A percentile compares a stretch with the other conserved stretches of the same genome.
These are phyloP conservation scores for Amblyopsis rosae DNA, from an alignment of 2,113 vertebrate species.

Conservation along the genomic window DNA sequence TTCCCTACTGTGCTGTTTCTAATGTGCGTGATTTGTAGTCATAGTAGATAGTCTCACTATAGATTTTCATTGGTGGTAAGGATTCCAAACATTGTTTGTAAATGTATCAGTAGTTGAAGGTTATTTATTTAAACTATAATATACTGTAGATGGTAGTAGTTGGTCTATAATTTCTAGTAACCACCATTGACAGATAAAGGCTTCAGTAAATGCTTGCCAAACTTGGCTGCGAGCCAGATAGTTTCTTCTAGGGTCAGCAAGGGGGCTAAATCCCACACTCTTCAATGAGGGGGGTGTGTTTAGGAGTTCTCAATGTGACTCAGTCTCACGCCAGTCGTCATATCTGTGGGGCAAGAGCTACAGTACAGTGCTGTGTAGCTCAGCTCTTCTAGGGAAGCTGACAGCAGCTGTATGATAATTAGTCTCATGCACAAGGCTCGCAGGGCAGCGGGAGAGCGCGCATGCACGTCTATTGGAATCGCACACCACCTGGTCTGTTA, in stretches of 20 bases:
- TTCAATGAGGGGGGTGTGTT: slow-evolving; percentile 23
- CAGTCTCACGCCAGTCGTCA: slow-evolving; percentile 18
- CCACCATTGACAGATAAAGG: slow-evolving; percentile 2
- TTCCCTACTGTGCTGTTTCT: slow-evolving; percentile 5
- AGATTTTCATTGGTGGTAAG: too few species aligned
- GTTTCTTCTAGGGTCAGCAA: slow-evolving; percentile 36
- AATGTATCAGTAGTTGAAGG: not conserved
- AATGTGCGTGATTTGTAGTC: not conserved
- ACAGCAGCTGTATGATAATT: slow-evolving; percentile 86
- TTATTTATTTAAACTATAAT: not conserved
- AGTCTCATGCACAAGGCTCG: slow-evolving; percentile 54
- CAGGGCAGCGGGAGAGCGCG: slow-evolving; percentile 7
- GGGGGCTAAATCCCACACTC: slow-evolving; percentile 8
- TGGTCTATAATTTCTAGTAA: not conserved
- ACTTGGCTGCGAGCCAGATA: slow-evolving; percentile 39
- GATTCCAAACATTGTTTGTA: too few species aligned
- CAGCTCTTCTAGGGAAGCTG: slow-evolving; percentile 6
- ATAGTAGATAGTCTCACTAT: too few species aligned
- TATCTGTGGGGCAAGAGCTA: slow-evolving; percentile 32
- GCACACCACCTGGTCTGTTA: slow-evolving; percentile 5
- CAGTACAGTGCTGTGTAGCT: slow-evolving; percentile 13
- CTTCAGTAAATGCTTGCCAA: slow-evolving; percentile 34
- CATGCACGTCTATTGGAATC: slow-evolving; percentile 56
- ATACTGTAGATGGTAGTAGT: not conserved
- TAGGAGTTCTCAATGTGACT: slow-evolving; percentile 10